Percentiles rank a stretch among this genome's conserved stretches.
phyloP scores from a whole-genome alignment of 2,797 vertebrate genomes.

The Rachycentron canadum region DNA sequence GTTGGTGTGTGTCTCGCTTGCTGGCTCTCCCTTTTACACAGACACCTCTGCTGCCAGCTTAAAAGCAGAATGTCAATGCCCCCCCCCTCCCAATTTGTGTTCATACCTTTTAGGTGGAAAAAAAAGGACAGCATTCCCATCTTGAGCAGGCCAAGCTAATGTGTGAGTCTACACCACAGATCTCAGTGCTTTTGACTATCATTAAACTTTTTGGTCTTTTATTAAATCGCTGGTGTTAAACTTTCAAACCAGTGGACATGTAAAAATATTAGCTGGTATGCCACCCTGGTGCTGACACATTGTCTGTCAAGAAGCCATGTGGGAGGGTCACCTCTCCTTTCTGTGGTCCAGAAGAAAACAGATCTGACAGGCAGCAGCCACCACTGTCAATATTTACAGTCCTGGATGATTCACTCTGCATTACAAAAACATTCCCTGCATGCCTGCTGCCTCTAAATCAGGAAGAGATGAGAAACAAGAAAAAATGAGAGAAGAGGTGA shows the following conservation, averaged over 20 bases:
- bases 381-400: constrained; percentile 85
- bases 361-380: constrained; percentile 46
- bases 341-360: constrained; percentile 43
- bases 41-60: no score
- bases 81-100: no score
- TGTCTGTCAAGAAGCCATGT: constrained; percentile 45
- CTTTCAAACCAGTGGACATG: constrained; percentile 3
- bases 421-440: constrained; percentile 84
- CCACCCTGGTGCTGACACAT: constrained; percentile 14
- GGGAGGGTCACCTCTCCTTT: constrained; percentile 26
- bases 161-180: background rate
- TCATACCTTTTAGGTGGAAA: no score
- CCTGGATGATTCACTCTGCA: constrained; percentile 81
- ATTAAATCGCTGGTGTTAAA: constrained; percentile 11
- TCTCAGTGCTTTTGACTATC: constrained; percentile 2
- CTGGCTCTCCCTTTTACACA: no score
- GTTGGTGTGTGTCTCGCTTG: no score
- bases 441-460: constrained; percentile 77
- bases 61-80: no score
- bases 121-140: no score
- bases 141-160: background rate
- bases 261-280: constrained; percentile 23
- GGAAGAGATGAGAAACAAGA: constrained; percentile 64
- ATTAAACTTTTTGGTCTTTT: constrained; percentile 11
- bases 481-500: constrained; percentile 45